Evolutionary conservation across 2,888 invertebrate genomes (phyloP).

Genomic region (Philaethria dido): DNA sequence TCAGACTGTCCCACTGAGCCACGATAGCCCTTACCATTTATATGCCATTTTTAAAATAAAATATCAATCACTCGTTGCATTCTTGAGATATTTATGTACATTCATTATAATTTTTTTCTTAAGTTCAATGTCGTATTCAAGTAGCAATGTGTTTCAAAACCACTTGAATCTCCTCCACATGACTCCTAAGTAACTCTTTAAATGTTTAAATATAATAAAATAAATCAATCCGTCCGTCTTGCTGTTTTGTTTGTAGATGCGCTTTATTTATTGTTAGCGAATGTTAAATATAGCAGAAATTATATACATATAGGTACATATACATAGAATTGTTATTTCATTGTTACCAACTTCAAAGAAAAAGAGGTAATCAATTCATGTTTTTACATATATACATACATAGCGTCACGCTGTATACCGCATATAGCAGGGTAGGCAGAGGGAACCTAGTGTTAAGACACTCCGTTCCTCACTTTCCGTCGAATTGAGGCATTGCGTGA

Average conservation of each 20-base stretch:
- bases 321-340: no score
- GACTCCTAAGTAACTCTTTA: slow-evolving; percentile 42
- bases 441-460: no score
- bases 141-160: slow-evolving; percentile 35
- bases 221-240: slow-evolving; percentile 48
- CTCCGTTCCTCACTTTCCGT: no score
- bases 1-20: no score
- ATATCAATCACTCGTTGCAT: neutral
- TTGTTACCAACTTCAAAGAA: no score
- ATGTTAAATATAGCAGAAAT: slow-evolving; percentile 30
- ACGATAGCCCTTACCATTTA: neutral
- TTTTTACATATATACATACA: no score
- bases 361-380: no score
- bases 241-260: slow-evolving; percentile 47
- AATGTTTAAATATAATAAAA: slow-evolving; percentile 43
- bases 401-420: no score
- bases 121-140: slow-evolving; percentile 30
- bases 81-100: neutral
- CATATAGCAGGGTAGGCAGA: no score
- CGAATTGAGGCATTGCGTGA: no score
- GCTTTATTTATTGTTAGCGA: slow-evolving; percentile 46
- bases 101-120: neutral
- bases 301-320: no score
- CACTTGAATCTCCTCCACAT: slow-evolving; percentile 35
- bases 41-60: neutral